These are phyloP conservation scores for Pammene aurita DNA, from an alignment of 2,888 invertebrate species.

Conservation along the genomic window DNA sequence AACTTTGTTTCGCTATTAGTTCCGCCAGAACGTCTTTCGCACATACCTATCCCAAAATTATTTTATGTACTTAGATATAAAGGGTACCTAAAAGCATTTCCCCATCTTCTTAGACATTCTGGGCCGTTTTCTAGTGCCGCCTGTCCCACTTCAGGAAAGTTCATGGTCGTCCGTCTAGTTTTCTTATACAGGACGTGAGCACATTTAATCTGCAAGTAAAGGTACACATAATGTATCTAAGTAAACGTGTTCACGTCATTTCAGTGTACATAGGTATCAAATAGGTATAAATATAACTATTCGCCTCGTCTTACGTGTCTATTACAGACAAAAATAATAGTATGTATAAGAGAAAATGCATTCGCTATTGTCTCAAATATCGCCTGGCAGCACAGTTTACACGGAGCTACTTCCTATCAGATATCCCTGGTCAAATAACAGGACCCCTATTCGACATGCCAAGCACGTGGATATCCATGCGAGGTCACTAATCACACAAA, in stretches of 20 bases:
- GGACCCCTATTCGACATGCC: no score
- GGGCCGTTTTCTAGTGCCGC: slow-evolving; percentile 91
- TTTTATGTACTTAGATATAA: no score
- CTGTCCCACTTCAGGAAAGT: slow-evolving; percentile 94
- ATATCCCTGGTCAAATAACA: no score
- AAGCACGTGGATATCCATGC: no score
- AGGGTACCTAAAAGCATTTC: slow-evolving; percentile 84
- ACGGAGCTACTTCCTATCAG: no score
- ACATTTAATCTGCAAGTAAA: slow-evolving; percentile 87
- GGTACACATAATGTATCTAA: background rate
- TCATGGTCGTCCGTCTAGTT: slow-evolving; percentile 88
- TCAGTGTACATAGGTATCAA: no score
- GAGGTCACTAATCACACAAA: no score
- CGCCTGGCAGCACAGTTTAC: slow-evolving; percentile 23
- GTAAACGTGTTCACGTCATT: background rate
- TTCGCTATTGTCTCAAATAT: background rate
- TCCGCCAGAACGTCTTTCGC: no score
- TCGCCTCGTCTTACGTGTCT: background rate
- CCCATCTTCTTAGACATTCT: slow-evolving; percentile 84
- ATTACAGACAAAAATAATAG: background rate
- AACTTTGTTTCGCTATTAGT: no score
- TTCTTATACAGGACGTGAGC: slow-evolving; percentile 91
- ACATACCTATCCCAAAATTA: no score
- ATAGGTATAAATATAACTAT: background rate
- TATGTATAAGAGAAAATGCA: background rate